Base-by-base conservation (phyloP, 2,113 vertebrate species). In the Python bivittatus region DNA sequence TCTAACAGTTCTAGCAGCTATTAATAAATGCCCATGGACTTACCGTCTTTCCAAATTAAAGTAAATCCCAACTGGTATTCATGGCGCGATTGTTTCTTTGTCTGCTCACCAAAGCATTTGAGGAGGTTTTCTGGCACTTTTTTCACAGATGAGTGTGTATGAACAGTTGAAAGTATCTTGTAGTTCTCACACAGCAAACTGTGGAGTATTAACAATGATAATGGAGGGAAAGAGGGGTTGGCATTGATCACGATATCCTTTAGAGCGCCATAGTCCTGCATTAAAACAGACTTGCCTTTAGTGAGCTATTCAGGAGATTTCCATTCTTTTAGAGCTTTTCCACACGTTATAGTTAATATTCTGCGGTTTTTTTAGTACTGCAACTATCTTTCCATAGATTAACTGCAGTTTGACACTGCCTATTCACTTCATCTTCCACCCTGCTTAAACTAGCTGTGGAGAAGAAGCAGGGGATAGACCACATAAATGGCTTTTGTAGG, bases 1-100 rank as follows among this genome's bases (percentile, higher is more conserved):
- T 64, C 29, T 57, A 29, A 27, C 6, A n/a, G 27, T 52, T 52
- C 6, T 25, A 44, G 13, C 53, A 53, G 22, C 23, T 38, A 38
- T 3, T 25, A 53, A 8, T 5, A 53, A 64, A 2, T 27, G 1
- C 25, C 27, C 1, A 6, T 0, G 8, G 53, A 90, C 98, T 98
- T 97, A 99, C 99, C 99, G 1, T 99, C 98, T 97, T 99, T 99
- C 99, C 99, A 99, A 96, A 99, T 99, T 15, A 99, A 98, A 68
- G 99, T 99, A 94, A 99, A 99, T 86, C 98, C 99, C 92, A 99
- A 84, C 95, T 99, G 98, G 94, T 99, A 99, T 1, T 98, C 97
- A 0, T 99, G 98, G 54, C 99, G 99, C 20, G 97, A 96, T 9
- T 98, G 98, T 95, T 98, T 98, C 92, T 97, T 96, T 1, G 97